phyloP scores from a whole-genome alignment of 2,888 invertebrate genomes.

The Cerastis rubricosa region DNA sequence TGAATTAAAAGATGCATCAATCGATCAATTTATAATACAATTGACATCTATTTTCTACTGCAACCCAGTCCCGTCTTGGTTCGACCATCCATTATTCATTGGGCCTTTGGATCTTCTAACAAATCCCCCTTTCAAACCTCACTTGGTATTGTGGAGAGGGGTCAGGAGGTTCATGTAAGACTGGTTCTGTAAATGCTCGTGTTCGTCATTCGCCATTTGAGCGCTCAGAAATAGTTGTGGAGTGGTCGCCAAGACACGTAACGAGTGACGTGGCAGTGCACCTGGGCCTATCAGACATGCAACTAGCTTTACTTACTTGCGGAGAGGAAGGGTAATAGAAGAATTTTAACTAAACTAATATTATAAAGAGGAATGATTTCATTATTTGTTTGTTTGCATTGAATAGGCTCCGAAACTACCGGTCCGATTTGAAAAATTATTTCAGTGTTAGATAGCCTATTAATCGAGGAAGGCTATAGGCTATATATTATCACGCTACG shows the following conservation, averaged over 20 bases:
- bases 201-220: conserved; percentile 82
- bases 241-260: conserved; percentile 81
- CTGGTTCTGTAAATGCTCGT: conserved; percentile 67
- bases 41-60: conserved; percentile 62
- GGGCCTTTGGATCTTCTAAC: conserved; percentile 15
- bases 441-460: too few species aligned
- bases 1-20: conserved; percentile 64
- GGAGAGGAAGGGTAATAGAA: background rate
- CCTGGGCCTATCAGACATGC: conserved; percentile 67
- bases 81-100: conserved; percentile 36
- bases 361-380: too few species aligned
- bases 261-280: conserved; percentile 63
- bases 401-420: too few species aligned
- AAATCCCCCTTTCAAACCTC: conserved; percentile 2
- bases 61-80: conserved; percentile 55
- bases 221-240: conserved; percentile 84
- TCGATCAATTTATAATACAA: conserved; percentile 56
- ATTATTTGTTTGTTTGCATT: too few species aligned
- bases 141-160: conserved; percentile 14
- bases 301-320: conserved; percentile 23
- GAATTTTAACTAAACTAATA: too few species aligned
- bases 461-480: too few species aligned
- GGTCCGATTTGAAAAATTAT: too few species aligned
- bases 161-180: conserved; percentile 44
- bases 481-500: too few species aligned